These are phyloP conservation scores for Drosophila melanosoma DNA, from an alignment of 2,888 invertebrate genomes.

Conservation along the genomic window DNA sequence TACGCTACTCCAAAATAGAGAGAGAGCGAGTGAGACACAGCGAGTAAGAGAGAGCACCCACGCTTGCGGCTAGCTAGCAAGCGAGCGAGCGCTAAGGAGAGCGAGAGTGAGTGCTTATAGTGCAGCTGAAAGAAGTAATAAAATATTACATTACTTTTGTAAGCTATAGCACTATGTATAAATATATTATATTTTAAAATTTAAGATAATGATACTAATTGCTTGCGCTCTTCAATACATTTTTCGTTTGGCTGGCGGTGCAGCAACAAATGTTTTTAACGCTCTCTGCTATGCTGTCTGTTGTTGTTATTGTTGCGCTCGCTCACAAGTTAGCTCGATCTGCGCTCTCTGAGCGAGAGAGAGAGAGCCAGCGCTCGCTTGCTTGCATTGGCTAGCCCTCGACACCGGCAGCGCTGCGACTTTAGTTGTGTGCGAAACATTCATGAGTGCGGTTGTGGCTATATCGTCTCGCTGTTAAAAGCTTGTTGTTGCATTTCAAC, in stretches of 20 bases:
- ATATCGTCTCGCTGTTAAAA: constrained; percentile 10
- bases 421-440: constrained; percentile 50
- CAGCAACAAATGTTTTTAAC: constrained; percentile 50
- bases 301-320: constrained; percentile 38
- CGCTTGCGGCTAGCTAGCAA: constrained; percentile 22
- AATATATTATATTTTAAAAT: neutral
- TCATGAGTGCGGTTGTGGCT: constrained; percentile 56
- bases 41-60: constrained; percentile 35
- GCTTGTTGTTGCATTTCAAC: constrained; percentile 30
- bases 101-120: neutral
- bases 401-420: constrained; percentile 34
- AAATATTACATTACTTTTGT: neutral
- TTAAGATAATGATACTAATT: neutral
- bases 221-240: neutral
- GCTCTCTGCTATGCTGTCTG: constrained; percentile 25
- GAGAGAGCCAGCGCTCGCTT: constrained; percentile 11
- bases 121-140: neutral
- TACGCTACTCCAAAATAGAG: constrained; percentile 33
- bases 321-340: constrained; percentile 51
- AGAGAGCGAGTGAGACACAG: constrained; percentile 13
- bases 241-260: neutral
- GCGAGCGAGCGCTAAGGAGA: constrained; percentile 4
- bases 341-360: constrained; percentile 20
- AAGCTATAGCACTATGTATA: neutral
- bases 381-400: constrained; percentile 61